These are phyloP conservation scores for Lytechinus pictus DNA, from an alignment of 35 echinoderm and acorn worm species.

Conservation along the genomic window DNA sequence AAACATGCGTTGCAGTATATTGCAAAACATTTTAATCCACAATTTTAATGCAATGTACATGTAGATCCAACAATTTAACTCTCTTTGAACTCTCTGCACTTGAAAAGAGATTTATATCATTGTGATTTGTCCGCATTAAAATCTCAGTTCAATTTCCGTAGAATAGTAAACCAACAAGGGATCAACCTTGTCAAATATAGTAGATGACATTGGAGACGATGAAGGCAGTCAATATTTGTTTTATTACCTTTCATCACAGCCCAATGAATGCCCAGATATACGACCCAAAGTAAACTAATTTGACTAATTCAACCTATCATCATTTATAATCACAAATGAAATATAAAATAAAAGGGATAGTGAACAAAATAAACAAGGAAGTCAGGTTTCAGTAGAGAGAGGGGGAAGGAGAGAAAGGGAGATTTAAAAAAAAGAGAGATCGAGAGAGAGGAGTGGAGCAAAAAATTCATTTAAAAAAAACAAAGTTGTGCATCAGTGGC, in stretches of 20 bases:
- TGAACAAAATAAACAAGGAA: neutral
- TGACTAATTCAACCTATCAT: conserved; percentile 11
- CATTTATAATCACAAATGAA: neutral
- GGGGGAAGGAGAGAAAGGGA: neutral
- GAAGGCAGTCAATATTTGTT: conserved; percentile 5
- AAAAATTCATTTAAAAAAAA: neutral
- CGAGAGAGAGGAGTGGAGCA: neutral
- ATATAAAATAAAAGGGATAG: neutral
- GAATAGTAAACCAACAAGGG: neutral
- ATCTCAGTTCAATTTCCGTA: neutral
- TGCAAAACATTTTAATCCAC: no score
- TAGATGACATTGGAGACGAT: neutral
- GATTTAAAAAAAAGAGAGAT: neutral
- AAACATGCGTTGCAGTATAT: no score
- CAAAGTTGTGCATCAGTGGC: neutral
- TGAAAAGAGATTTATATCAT: neutral
- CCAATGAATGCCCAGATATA: conserved; percentile 16
- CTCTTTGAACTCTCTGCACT: neutral
- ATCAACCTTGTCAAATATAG: conserved; percentile 15
- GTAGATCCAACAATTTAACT: neutral
- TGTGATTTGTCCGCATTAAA: neutral
- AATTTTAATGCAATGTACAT: no score
- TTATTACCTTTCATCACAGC: conserved; percentile 9
- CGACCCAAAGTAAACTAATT: conserved; percentile 18
- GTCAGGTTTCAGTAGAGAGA: neutral